Evolutionary conservation across 2,113 vertebrate species (phyloP), one percentile per base, ranked within the genome.

Genomic region (Clarias gariepinus): DNA sequence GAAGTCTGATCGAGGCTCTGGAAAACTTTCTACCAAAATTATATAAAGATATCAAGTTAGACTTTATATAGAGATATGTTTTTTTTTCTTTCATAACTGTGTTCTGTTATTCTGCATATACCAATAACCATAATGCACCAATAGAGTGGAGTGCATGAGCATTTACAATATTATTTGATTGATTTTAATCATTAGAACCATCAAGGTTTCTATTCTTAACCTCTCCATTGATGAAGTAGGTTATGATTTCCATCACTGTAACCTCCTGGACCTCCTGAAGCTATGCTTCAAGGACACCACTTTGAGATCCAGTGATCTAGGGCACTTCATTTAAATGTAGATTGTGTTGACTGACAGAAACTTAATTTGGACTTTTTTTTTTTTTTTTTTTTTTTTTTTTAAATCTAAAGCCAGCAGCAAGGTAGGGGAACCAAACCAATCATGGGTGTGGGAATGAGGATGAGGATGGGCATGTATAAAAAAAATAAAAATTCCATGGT

Each of bases 381-480:
- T 47, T 47, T 8, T 47, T 47, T 79, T 55, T 19, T 11, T 33
- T 10, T 23, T 47, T 47, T 47, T 47, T 47, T 79, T 55, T 33
- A 4, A 21, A 18, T 1, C 1, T 41, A 21, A 61, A 61, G 3
- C 30, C 18, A 23, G 53, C 78, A 81, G 78, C 78, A 81, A 81
- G 47, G 58, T 25, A 84, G 47, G 60, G 71, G 82, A 86, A 82
- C 36, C 83, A 85, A 57, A 80, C 61, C 78, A 86, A n/a, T 28
- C 63, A 58, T 6, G 23, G 53, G 68, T 57, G 25, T 71, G 66
- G 41, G 53, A 47, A 86, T 33, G 57, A 58, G n/a, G 41, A 86
- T 33, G 57, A 58, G n/a, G 60, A 80, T 41, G 52, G 36, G 53
- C 0, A 25, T 66, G 13, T 28, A 61, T 16, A 21, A 36, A 81